A percentile compares a stretch with the other conserved stretches of the same genome.
phyloP scores from a whole-genome alignment of 1,140 invertebrate species.

The Drosophila serrata region DNA sequence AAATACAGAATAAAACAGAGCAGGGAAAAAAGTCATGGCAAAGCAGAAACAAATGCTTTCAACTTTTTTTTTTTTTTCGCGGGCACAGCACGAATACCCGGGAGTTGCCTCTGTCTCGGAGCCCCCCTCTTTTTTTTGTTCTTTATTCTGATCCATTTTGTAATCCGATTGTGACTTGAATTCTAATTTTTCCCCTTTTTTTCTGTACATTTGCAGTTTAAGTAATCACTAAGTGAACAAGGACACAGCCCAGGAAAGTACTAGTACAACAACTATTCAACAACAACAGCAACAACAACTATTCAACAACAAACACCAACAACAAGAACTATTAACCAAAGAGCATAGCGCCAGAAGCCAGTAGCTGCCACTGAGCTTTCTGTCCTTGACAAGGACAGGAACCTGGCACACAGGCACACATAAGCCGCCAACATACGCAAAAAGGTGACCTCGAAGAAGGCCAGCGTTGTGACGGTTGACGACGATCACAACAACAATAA shows the following conservation, averaged over 20 bases:
- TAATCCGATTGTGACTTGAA: slow-evolving; percentile 12
- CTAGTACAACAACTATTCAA: slow-evolving; percentile 6
- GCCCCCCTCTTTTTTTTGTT: background rate
- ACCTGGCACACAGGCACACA: slow-evolving; percentile 6
- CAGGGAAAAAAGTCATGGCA: slow-evolving; percentile 15
- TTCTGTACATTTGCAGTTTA: slow-evolving; percentile 54
- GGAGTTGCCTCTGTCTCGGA: background rate
- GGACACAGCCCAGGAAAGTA: slow-evolving; percentile 13
- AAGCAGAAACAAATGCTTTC: slow-evolving; percentile 49
- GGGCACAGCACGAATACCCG: slow-evolving; percentile 23
- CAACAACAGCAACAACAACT: slow-evolving; percentile 5
- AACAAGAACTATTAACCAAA: slow-evolving; percentile 5
- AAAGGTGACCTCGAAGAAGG: slow-evolving; percentile 77
- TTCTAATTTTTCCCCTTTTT: slow-evolving; percentile 7
- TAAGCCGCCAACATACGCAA: slow-evolving; percentile 79
- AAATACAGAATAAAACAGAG: slow-evolving; percentile 18
- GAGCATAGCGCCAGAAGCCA: slow-evolving; percentile 3
- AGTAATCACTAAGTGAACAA: slow-evolving; percentile 55
- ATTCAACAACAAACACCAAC: slow-evolving; percentile 1
- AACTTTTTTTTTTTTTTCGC: slow-evolving; percentile 9
- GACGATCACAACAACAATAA: slow-evolving; percentile 73
- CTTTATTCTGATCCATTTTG: slow-evolving; percentile 13
- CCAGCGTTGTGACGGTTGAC: slow-evolving; percentile 77
- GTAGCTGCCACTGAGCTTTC: slow-evolving; percentile 17
- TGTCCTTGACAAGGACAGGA: slow-evolving; percentile 42